Conservation (phyloP, 2,113 vertebrate species). For the Carollia perspicillata region DNA sequence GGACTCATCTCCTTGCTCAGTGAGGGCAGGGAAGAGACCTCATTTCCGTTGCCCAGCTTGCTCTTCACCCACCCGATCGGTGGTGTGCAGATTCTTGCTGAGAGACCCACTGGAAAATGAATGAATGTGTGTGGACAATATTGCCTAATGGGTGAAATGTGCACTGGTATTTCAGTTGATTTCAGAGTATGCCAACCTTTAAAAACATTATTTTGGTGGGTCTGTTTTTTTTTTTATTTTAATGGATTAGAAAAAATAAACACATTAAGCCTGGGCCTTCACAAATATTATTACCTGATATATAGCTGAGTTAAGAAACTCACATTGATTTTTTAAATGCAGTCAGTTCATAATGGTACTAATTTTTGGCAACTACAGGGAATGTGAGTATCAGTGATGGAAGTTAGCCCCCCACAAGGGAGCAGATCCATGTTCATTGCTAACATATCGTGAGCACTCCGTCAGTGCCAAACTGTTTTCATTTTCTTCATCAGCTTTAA, state of each 20-base stretch:
- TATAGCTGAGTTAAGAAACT: neutral
- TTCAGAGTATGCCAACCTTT: neutral
- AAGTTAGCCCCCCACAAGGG: neutral
- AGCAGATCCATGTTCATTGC: neutral
- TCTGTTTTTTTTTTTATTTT: neutral
- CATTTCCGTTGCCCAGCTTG: neutral
- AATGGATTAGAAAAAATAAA: neutral
- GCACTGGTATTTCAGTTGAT: neutral
- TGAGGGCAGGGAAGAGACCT: neutral
- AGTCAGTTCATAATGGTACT: neutral
- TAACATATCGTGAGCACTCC: neutral
- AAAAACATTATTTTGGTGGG: neutral
- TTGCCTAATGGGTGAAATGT: neutral
- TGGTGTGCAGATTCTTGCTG: neutral
- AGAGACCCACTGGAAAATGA: neutral
- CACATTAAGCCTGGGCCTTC: neutral
- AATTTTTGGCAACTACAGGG: neutral
- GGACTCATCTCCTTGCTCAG: no score
- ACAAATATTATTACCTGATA: constrained; percentile 3
- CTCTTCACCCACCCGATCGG: neutral
- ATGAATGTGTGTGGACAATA: neutral
- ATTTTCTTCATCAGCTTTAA: neutral
- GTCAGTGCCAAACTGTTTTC: neutral
- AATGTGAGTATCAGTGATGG: neutral
- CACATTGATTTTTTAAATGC: neutral